These are phyloP conservation scores for Daboia siamensis DNA, from an alignment of 2,113 vertebrate genomes.

Conservation along the genomic window DNA sequence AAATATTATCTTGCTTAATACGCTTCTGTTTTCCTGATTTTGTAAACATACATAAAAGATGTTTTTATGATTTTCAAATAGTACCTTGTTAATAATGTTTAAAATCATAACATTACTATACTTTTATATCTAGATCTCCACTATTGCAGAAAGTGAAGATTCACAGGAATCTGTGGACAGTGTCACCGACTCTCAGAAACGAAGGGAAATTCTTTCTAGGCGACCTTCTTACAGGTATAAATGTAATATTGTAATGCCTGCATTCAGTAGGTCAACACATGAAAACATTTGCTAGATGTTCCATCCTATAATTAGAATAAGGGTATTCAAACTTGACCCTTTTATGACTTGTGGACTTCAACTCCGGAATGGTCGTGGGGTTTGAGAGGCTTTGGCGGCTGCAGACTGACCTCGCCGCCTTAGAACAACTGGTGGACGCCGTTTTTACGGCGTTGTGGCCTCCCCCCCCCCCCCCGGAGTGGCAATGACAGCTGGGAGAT, in stretches of 20 bases:
- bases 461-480: no score
- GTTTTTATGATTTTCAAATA: slow-evolving; percentile 39
- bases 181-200: slow-evolving; percentile 94
- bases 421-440: no score
- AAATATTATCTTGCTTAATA: slow-evolving; percentile 24
- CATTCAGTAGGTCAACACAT: neutral
- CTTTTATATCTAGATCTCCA: slow-evolving; percentile 86
- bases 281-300: neutral
- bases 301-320: neutral
- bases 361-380: no score
- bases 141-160: slow-evolving; percentile 96
- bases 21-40: neutral
- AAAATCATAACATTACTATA: slow-evolving; percentile 44
- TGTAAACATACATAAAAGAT: neutral
- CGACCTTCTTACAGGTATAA: slow-evolving; percentile 93
- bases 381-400: no score
- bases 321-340: no score
- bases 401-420: no score
- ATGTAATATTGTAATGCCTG: slow-evolving; percentile 10
- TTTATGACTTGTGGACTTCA: no score
- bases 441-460: no score
- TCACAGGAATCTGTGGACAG: slow-evolving; percentile 99
- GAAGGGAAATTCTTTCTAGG: slow-evolving; percentile 96
- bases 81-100: slow-evolving; percentile 21
- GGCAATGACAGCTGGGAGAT: no score